Base-by-base conservation (phyloP, 2,797 vertebrate species). In the Mastacembelus armatus region DNA sequence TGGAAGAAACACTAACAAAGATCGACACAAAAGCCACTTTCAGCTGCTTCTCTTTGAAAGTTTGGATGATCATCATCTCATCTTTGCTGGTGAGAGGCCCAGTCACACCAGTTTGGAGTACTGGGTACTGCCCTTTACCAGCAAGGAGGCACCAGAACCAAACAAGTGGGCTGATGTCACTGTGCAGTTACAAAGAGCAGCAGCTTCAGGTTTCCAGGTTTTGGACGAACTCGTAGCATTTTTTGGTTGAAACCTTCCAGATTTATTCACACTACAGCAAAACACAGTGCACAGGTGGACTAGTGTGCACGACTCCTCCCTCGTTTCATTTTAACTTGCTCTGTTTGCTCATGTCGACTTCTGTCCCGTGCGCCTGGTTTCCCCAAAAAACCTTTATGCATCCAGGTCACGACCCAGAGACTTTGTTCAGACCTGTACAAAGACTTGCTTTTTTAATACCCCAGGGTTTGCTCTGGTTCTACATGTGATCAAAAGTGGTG, bases 291-390 rank as follows among this genome's bases (percentile, higher is more conserved):
- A 3, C 10, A 9, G 58, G 16, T 7, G 0, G 16, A 52, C 43
- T 15, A 16, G 49, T 62, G 69, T 66, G 74, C 79, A 7, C 42
- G 32, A 66, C 29, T 83, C 56, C 35, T 55, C 74, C 52, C 55
- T 71, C 24, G 14, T 30, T 67, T 55, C 48, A 10, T 68, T 70
- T 66, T 32, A 50, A 63, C 74, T 78, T n/a, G 50, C 57, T 82
- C 49, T 51, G 45, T 74, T 70, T 61, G 44, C 67, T 83, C 61
- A 51, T 29, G 33, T 47, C 78, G 33, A 69, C 8, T 43, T 71
- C 9, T 54, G 40, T 30, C 26, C 21, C 5, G 19, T 52, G 67
- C 58, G 1, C 73, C 77, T 81, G 81, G 65, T 63, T 72, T 67
- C 15, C 61, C 22, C 14, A 52, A 39, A 77, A 67, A 51, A 12